Conservation (phyloP, 2,888 invertebrate genomes). For the Eulithis testata region DNA sequence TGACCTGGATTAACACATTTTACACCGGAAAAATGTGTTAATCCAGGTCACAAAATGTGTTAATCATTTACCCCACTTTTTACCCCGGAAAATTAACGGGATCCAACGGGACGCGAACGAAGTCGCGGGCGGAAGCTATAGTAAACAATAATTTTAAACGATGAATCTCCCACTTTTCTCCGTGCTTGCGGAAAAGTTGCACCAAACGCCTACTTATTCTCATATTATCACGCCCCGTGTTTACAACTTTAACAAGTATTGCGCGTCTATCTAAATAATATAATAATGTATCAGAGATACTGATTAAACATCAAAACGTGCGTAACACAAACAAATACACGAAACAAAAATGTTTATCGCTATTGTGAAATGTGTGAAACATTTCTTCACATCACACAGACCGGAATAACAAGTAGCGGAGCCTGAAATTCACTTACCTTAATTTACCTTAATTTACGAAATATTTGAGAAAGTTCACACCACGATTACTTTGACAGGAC, state of each 20-base stretch:
- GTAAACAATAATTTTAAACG: too few species aligned
- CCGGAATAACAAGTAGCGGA: constrained; percentile 20
- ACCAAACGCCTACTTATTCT: not conserved
- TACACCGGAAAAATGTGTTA: too few species aligned
- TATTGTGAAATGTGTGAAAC: constrained; percentile 16
- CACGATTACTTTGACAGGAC: constrained; percentile 4
- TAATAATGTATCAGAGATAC: not conserved
- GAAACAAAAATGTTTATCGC: constrained; percentile 1
- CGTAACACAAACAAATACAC: constrained; percentile 8
- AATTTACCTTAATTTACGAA: constrained; percentile 19
- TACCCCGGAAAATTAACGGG: too few species aligned
- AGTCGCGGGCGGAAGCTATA: too few species aligned
- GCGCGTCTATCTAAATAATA: not conserved
- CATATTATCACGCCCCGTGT: not conserved
- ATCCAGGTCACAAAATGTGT: too few species aligned
- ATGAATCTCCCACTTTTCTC: too few species aligned
- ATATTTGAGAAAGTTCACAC: constrained; percentile 19
- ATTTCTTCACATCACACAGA: constrained; percentile 12
- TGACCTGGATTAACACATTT: too few species aligned
- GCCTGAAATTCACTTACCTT: constrained; percentile 2
- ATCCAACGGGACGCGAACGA: too few species aligned
- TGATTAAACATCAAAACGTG: constrained; percentile 4
- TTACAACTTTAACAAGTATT: not conserved
- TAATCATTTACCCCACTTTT: too few species aligned
- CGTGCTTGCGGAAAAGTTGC: not conserved